phyloP scores from a whole-genome alignment of 2,113 vertebrate species.

The Crocuta crocuta region DNA sequence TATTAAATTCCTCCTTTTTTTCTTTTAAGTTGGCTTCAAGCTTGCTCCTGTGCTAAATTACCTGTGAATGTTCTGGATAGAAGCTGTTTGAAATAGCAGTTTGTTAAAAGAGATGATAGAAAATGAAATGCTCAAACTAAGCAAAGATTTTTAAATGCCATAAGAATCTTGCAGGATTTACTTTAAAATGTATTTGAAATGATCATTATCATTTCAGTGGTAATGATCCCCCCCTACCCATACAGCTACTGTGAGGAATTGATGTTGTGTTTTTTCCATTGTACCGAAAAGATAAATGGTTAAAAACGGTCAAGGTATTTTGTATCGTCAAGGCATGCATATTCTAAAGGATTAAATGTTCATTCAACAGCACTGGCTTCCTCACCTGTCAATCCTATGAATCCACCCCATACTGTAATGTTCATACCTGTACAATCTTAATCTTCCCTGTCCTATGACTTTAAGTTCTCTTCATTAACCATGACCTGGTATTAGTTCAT shows the following conservation, averaged over 20 bases:
- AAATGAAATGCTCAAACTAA: slow-evolving; percentile 65
- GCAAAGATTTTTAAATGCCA: slow-evolving; percentile 59
- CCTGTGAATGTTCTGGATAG: slow-evolving; percentile 79
- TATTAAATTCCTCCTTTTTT: slow-evolving; percentile 77
- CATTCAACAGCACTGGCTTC: slow-evolving; percentile 70
- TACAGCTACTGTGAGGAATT: slow-evolving; percentile 68
- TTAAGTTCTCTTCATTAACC: slow-evolving; percentile 86
- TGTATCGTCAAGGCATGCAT: slow-evolving; percentile 80
- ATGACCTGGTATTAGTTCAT: slow-evolving; percentile 88
- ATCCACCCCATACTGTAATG: slow-evolving; percentile 82
- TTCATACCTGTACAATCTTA: slow-evolving; percentile 88
- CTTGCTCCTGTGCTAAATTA: slow-evolving; percentile 73
- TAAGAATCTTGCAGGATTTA: slow-evolving; percentile 61
- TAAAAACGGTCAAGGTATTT: slow-evolving; percentile 78
- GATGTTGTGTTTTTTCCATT: slow-evolving; percentile 78
- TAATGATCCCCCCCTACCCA: slow-evolving; percentile 16
- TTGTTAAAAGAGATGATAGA: slow-evolving; percentile 56
- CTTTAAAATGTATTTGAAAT: slow-evolving; percentile 57
- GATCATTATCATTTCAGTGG: slow-evolving; percentile 53
- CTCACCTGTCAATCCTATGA: slow-evolving; percentile 71
- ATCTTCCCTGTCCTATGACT: slow-evolving; percentile 83
- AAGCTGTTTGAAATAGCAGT: slow-evolving; percentile 65
- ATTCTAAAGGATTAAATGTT: slow-evolving; percentile 75
- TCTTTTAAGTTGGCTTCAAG: slow-evolving; percentile 74
- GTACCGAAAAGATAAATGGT: slow-evolving; percentile 65